Percentiles rank a stretch among this genome's conserved stretches.
Evolutionary conservation across 2,113 vertebrate species (phyloP).

Genomic region (Vulpes lagopus): DNA sequence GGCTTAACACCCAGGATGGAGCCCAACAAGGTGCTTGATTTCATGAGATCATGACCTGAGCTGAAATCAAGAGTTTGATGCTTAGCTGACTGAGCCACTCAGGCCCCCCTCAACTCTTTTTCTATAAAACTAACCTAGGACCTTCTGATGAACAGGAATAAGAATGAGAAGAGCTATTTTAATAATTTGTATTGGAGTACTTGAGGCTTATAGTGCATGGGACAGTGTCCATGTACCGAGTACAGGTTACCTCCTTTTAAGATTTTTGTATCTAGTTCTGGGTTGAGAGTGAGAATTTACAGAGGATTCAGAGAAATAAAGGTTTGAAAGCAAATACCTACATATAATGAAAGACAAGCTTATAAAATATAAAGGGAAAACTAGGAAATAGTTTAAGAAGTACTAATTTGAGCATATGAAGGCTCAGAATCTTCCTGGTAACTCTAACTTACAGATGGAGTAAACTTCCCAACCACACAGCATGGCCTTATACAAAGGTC

Average conservation of each 20-base stretch:
- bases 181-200: conserved; percentile 20
- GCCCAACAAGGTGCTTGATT: not conserved
- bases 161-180: conserved; percentile 44
- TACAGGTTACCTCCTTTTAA: not conserved
- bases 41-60: not conserved
- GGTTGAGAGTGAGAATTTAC: not conserved
- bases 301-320: conserved; percentile 31
- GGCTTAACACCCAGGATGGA: not conserved
- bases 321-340: conserved; percentile 21
- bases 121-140: not conserved
- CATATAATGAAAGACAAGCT: not conserved
- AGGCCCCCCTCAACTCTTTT: not conserved
- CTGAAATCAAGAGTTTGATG: not conserved
- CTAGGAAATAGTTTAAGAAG: conserved; percentile 7
- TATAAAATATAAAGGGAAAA: conserved; percentile 34
- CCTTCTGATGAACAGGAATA: conserved; percentile 14
- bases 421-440: not conserved
- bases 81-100: not conserved
- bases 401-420: conserved; percentile 28
- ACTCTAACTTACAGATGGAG: not conserved
- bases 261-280: conserved; percentile 5
- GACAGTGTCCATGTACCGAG: not conserved
- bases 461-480: not conserved
- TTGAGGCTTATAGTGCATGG: not conserved
- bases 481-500: not conserved